Conservation (phyloP, 1,140 invertebrate genomes). For the Cotesia glomerata region DNA sequence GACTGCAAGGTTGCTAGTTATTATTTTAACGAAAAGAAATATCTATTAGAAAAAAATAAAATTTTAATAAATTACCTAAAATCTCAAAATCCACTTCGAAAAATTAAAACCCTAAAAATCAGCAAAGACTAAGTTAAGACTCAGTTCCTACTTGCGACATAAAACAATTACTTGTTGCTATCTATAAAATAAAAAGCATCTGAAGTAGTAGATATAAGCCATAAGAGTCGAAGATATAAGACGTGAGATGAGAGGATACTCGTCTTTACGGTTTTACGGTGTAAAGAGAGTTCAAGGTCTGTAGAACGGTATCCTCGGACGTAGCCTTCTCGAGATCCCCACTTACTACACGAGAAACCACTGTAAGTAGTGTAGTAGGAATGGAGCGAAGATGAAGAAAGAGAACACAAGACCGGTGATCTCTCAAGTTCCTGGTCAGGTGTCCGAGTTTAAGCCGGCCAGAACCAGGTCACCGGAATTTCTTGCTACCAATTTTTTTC, state of each 20-base stretch:
- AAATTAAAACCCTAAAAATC: no score
- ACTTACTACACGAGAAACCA: background rate
- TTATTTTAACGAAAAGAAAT: no score
- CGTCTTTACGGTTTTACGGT: conserved; percentile 4
- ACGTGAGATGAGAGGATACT: no score
- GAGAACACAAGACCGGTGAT: background rate
- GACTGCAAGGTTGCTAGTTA: no score
- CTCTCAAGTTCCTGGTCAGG: conserved; percentile 36
- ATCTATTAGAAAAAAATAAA: no score
- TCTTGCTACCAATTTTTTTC: conserved; percentile 13
- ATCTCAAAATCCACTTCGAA: no score
- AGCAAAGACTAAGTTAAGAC: no score
- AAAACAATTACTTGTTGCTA: no score
- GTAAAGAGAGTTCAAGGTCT: conserved; percentile 36
- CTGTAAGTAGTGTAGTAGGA: conserved; percentile 1
- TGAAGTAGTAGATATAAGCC: no score
- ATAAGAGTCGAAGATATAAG: background rate
- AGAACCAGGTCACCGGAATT: conserved; percentile 31
- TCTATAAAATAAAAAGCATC: no score
- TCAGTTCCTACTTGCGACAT: no score
- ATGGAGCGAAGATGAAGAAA: background rate
- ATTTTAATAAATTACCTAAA: no score
- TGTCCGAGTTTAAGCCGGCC: conserved; percentile 36
- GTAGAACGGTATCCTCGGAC: conserved; percentile 29
- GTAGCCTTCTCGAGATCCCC: conserved; percentile 1